Base-by-base conservation (phyloP, 2,888 invertebrate species). In the Cremastinae sp. region DNA sequence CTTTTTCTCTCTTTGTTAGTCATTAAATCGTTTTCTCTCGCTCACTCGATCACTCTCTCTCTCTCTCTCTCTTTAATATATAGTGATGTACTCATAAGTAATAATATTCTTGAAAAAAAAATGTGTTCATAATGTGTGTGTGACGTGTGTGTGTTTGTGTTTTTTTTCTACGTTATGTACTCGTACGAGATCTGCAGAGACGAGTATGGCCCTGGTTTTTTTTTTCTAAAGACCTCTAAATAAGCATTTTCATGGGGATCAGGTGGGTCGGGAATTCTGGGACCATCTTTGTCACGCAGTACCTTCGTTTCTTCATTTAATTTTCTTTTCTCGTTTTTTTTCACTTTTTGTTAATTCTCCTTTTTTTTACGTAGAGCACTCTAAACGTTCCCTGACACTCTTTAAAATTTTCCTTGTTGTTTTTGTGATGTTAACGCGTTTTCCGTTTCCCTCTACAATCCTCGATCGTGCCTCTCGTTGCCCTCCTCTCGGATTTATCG, bases 71-170 rank as follows among this genome's bases (percentile, higher is more conserved):
- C 81, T 79, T 82, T 66, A 82, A 82, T 81, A 83, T 81, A 82
- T 83, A 86, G 83, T 85, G 81, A 85, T 83, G 84, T 86, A 84
- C 85, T 84, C 85, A 84, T 86, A 84, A 87, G 83, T 85, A 85
- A 86, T 86, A 84, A 85, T 87, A 85, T 86, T 87, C 82, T 85
- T 84, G 84, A 79, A 82, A 83, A 82, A 81, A 59, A 72, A 78
- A 74, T 79, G 81, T 84, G 83, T 84, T 81, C 83, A 85, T 87
- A 85, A 86, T 85, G 83, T 84, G 82, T 81, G 82, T 82, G 75
- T 82, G 84, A 80, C 79, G 43, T 69, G 37, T 55, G 18, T 43
- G 35, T 64, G 41, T 61, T 12, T 28, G n/a, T n/a, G n/a, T 14
- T 35, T 16, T 28, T 43, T 55, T 35, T 64, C 77, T 77, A 74